These are phyloP conservation scores for Geotrupes spiniger DNA, from an alignment of 2,888 invertebrate genomes.

Conservation along the genomic window DNA sequence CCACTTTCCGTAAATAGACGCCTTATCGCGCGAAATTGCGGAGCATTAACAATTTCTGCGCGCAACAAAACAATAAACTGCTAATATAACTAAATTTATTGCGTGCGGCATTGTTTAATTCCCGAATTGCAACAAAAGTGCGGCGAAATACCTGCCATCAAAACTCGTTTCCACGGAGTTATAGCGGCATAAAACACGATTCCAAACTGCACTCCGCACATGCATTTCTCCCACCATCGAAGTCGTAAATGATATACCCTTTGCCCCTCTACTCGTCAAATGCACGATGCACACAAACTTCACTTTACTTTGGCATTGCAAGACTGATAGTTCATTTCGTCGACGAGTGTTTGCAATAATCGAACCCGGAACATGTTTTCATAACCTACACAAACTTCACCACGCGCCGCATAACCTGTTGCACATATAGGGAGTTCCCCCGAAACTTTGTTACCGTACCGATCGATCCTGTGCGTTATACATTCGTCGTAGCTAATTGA, in stretches of 20 bases:
- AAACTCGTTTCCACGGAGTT: constrained; percentile 50
- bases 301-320: constrained; percentile 48
- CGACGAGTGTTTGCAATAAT: constrained; percentile 1
- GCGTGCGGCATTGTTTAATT: constrained; percentile 34
- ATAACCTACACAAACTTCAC: constrained; percentile 11
- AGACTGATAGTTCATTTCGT: constrained; percentile 46
- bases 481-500: neutral
- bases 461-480: neutral
- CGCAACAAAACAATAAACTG: constrained; percentile 36
- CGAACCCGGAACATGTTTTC: constrained; percentile 11
- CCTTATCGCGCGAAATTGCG: too few relatives aligned
- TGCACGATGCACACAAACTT: constrained; percentile 37
- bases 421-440: constrained; percentile 15
- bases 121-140: constrained; percentile 44
- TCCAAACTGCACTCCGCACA: constrained; percentile 51
- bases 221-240: constrained; percentile 44
- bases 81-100: constrained; percentile 38
- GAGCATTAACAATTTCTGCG: too few relatives aligned
- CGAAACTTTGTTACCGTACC: neutral
- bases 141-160: constrained; percentile 47
- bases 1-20: too few relatives aligned
- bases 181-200: constrained; percentile 50
- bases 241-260: constrained; percentile 47
- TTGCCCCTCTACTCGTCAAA: constrained; percentile 39
- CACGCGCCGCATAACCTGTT: constrained; percentile 20